Evolutionary conservation across 1,140 invertebrate genomes (phyloP), one percentile per base, ranked within the genome.

Genomic region (Camponotus floridanus): DNA sequence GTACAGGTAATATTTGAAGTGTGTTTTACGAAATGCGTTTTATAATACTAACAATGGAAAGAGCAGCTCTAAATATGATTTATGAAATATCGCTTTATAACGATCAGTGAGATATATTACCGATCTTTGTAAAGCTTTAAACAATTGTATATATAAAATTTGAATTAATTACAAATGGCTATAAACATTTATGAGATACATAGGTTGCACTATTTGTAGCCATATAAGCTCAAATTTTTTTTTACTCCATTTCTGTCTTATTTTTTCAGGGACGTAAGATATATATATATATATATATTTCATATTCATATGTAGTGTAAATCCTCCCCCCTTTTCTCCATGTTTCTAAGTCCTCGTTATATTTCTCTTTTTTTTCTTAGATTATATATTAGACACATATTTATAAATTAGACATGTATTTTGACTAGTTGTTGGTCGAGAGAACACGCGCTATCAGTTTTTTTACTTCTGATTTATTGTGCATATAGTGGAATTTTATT

Each of bases 121-220:
- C 36, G 55, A 90, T 86, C 48, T 90, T 90, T 88, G 68, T 91
- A 85, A 86, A 87, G 71, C 79, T 80, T 76, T 84, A 89, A 74
- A 87, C 71, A 90, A 92, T 92, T 92, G 91, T 92, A 92, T 68
- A 92, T 92, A 92, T 88, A 65, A 87, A 86, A 86, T 87, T 39
- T 62, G n/a, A 85, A 76, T 86, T 88, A 33, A 86, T 84, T 79
- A 62, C 55, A 86, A 89, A 88, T 85, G 86, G 73, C 81, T 80
- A 88, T 81, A 80, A 86, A 51, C 62, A 88, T 85, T 89, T 57
- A 61, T 36, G 62, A 21, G 55, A 83, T 21, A 76, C 51, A 65
- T 26, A 80, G 78, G 78, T 80, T 87, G 48, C 59, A 74, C 51
- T 86, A 84, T 55, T 91, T 80, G 71, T 84, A 89, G 90, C 68